Evolutionary conservation across 2,797 vertebrate genomes (phyloP).

Genomic region (Saxicola maurus): DNA sequence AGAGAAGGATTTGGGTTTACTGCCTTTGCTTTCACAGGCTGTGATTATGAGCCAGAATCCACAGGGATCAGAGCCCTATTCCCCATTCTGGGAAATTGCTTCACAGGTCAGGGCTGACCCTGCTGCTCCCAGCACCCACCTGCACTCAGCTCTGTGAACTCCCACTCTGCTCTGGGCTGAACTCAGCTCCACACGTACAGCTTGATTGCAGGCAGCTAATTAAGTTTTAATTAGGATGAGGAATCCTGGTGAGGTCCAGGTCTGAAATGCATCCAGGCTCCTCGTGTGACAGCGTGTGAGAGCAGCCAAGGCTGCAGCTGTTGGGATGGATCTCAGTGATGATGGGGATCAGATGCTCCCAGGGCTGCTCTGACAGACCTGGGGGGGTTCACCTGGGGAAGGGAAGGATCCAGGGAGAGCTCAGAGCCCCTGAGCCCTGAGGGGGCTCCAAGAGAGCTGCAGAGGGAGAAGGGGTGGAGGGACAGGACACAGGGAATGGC

Average conservation of each 20-base stretch:
- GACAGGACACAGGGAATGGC: not conserved
- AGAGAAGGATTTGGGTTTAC: not conserved
- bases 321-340: not conserved
- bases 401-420: not conserved
- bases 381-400: fast-evolving
- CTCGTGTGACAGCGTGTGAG: not conserved
- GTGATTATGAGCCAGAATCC: not conserved
- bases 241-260: not conserved
- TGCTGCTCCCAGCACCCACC: not conserved
- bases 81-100: not conserved
- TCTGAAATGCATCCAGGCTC: not conserved
- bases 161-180: not conserved
- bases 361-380: not conserved
- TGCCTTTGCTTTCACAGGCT: not conserved
- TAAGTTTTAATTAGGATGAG: not conserved
- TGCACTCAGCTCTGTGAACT: not conserved
- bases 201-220: not conserved
- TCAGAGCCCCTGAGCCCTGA: not conserved
- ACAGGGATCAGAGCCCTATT: not conserved
- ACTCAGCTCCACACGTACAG: not conserved
- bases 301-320: not conserved
- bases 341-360: not conserved
- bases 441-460: not conserved
- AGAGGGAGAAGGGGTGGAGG: not conserved
- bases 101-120: not conserved